These are phyloP conservation scores for Caenorhabditis becei DNA, from an alignment of 2,888 invertebrate genomes.

Conservation along the genomic window DNA sequence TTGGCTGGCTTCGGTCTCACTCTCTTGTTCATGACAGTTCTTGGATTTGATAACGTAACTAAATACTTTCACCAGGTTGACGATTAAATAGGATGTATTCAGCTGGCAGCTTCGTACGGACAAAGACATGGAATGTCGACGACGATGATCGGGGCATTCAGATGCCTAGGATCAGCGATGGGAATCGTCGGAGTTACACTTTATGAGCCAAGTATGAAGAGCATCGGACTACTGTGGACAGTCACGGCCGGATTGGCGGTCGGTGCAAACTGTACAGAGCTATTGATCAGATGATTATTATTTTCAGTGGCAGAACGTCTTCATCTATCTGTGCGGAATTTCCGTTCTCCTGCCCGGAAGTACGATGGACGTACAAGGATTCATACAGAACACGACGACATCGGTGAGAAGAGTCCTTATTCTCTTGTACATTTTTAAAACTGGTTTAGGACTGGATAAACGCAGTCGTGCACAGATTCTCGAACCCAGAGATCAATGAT, in stretches of 20 bases:
- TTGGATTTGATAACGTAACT: slow-evolving; percentile 78
- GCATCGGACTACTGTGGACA: slow-evolving; percentile 72
- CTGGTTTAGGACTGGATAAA: slow-evolving; percentile 21
- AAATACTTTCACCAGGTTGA: neutral
- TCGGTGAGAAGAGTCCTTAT: slow-evolving; percentile 2
- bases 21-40: slow-evolving; percentile 78
- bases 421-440: no score
- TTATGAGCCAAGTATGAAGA: slow-evolving; percentile 62
- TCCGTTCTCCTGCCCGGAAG: slow-evolving; percentile 76
- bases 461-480: slow-evolving; percentile 6
- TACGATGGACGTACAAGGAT: slow-evolving; percentile 73
- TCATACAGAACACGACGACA: slow-evolving; percentile 26
- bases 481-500: slow-evolving; percentile 26
- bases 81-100: slow-evolving; percentile 14
- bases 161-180: slow-evolving; percentile 67
- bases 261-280: no score
- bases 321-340: slow-evolving; percentile 69
- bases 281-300: neutral
- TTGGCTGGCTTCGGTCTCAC: slow-evolving; percentile 74
- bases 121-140: slow-evolving; percentile 72
- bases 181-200: slow-evolving; percentile 69
- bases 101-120: slow-evolving; percentile 75
- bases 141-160: slow-evolving; percentile 68
- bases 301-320: slow-evolving; percentile 76
- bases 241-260: slow-evolving; percentile 74